phyloP scores from a whole-genome alignment of 2,888 invertebrate species.

The Hydrotaea diabolus region DNA sequence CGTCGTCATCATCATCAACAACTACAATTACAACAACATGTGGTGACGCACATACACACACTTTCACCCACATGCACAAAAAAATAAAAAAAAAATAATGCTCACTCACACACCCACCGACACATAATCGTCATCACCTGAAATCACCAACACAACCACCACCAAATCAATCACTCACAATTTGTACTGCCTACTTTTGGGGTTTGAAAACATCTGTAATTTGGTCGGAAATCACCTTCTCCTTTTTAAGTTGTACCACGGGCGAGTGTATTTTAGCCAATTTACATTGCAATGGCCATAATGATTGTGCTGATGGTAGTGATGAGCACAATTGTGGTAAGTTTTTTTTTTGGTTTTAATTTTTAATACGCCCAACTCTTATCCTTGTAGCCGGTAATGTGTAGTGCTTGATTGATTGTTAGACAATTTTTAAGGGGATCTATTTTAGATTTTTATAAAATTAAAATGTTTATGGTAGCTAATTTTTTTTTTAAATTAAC shows the following conservation, averaged over 20 bases:
- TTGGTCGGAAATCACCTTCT: no score
- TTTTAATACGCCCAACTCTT: not conserved
- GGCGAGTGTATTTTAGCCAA: constrained; percentile 84
- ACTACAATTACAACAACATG: constrained; percentile 29
- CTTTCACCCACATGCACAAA: not conserved
- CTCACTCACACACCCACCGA: constrained; percentile 37
- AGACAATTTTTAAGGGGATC: not conserved
- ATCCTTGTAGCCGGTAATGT: not conserved
- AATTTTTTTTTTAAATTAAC: not conserved
- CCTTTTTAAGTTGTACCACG: constrained; percentile 81
- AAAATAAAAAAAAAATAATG: not conserved
- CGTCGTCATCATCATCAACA: not conserved
- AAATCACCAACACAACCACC: constrained; percentile 47
- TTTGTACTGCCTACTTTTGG: not conserved
- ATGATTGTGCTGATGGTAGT: constrained; percentile 83
- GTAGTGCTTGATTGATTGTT: not conserved
- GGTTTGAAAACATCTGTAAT: not conserved
- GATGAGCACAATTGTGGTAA: constrained; percentile 85
- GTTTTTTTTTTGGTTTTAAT: constrained; percentile 70
- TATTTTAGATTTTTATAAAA: not conserved
- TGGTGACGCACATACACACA: constrained; percentile 5
- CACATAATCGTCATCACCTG: constrained; percentile 25
- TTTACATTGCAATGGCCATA: constrained; percentile 83
- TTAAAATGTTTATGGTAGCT: no score
- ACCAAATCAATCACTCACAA: constrained; percentile 18